phyloP scores from a whole-genome alignment of 2,797 vertebrate genomes.

The Discoglossus pictus region DNA sequence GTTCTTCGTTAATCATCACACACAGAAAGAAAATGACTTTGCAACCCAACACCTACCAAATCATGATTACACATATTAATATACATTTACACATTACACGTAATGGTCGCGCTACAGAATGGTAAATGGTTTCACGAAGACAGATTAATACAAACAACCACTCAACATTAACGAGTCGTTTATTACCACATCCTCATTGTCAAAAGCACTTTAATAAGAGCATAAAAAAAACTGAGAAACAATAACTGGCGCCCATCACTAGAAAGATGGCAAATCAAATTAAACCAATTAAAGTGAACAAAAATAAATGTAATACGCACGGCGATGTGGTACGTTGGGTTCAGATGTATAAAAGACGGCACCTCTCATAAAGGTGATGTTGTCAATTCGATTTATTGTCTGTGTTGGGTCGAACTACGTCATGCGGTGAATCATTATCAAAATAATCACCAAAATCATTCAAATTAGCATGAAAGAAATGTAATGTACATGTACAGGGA shows the following conservation, averaged over 20 bases:
- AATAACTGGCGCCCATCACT: conserved; percentile 10
- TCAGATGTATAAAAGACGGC: no score
- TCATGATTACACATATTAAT: conserved; percentile 33
- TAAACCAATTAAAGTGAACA: conserved; percentile 30
- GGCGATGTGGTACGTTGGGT: no score
- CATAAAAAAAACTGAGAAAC: neutral
- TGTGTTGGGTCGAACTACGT: no score
- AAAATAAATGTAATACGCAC: conserved; percentile 16
- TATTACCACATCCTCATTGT: neutral
- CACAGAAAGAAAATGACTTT: conserved; percentile 5
- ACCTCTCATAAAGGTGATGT: no score
- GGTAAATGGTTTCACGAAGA: conserved; percentile 25
- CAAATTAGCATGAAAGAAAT: no score
- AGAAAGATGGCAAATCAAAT: accelerated
- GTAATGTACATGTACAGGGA: no score
- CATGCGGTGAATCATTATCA: no score
- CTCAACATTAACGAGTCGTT: neutral
- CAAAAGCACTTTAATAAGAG: neutral
- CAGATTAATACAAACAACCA: neutral
- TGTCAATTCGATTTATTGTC: no score
- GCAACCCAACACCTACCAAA: conserved; percentile 13
- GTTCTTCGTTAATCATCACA: conserved; percentile 20
- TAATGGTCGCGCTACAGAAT: conserved; percentile 17
- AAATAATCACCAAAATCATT: no score
- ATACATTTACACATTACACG: conserved; percentile 1